These are phyloP conservation scores for Cochlearius cochlearius DNA, from an alignment of 2,113 vertebrate genomes.

Conservation along the genomic window DNA sequence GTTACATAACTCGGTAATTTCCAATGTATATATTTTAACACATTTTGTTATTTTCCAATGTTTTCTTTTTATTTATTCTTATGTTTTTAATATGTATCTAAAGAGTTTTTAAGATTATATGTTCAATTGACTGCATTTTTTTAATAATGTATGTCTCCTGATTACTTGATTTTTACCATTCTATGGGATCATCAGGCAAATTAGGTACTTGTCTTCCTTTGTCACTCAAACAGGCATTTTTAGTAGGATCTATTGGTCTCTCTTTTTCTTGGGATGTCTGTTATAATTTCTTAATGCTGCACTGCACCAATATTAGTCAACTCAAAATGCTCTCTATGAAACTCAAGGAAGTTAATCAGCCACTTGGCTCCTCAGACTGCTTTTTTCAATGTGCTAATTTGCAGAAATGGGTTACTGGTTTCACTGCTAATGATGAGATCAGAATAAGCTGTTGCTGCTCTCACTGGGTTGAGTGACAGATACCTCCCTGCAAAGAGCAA, in stretches of 20 bases:
- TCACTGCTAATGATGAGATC: slow-evolving; percentile 31
- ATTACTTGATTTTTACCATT: background rate
- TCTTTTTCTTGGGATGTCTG: background rate
- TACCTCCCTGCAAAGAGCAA: background rate
- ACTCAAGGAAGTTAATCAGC: background rate
- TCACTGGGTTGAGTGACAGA: background rate
- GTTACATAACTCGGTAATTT: background rate
- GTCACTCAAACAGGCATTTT: background rate
- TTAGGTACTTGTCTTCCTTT: background rate
- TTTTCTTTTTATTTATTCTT: background rate
- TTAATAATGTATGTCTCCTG: background rate
- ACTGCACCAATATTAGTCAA: background rate
- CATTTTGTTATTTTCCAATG: background rate
- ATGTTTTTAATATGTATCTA: background rate
- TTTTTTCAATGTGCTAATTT: slow-evolving; percentile 35
- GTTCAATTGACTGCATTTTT: background rate
- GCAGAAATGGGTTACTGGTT: slow-evolving; percentile 32
- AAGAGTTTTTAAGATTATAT: background rate
- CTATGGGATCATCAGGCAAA: background rate
- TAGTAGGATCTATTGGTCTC: background rate
- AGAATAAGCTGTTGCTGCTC: slow-evolving; percentile 19
- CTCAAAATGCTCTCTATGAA: background rate
- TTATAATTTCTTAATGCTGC: background rate
- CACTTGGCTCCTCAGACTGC: background rate
- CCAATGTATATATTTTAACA: background rate